A percentile compares a stretch with the other conserved stretches of the same genome.
Conservation (phyloP, 2,113 vertebrate species). For the Ptilorrhoa leucosticta region DNA sequence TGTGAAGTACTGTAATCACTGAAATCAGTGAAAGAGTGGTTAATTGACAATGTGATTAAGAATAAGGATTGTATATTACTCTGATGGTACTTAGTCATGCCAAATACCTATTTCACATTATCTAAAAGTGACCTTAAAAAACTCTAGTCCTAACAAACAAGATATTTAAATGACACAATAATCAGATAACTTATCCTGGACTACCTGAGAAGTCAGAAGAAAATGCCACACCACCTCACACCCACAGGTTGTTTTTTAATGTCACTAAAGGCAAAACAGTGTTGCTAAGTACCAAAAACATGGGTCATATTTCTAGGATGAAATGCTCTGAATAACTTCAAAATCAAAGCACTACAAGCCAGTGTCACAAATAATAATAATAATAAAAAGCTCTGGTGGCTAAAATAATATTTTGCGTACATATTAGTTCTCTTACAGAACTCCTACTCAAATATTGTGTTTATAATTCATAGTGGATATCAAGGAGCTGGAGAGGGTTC, state of each 20-base stretch:
- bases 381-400: not conserved
- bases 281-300: not conserved
- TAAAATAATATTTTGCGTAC: not conserved
- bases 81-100: not conserved
- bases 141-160: not conserved
- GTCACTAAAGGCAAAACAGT: not conserved
- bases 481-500: not conserved
- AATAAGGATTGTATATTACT: not conserved
- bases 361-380: not conserved
- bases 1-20: not conserved
- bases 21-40: not conserved
- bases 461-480: not conserved
- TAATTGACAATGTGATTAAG: not conserved
- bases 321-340: not conserved
- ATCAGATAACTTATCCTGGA: not conserved
- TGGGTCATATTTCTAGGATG: not conserved
- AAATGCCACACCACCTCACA: accelerated
- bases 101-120: not conserved
- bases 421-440: not conserved
- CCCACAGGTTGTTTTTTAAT: not conserved
- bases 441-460: not conserved
- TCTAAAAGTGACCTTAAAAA: not conserved
- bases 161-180: not conserved
- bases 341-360: not conserved
- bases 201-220: not conserved